Evolutionary conservation across 2,888 invertebrate species (phyloP), one percentile per base, ranked within the genome.

Genomic region (Hedya salicella): DNA sequence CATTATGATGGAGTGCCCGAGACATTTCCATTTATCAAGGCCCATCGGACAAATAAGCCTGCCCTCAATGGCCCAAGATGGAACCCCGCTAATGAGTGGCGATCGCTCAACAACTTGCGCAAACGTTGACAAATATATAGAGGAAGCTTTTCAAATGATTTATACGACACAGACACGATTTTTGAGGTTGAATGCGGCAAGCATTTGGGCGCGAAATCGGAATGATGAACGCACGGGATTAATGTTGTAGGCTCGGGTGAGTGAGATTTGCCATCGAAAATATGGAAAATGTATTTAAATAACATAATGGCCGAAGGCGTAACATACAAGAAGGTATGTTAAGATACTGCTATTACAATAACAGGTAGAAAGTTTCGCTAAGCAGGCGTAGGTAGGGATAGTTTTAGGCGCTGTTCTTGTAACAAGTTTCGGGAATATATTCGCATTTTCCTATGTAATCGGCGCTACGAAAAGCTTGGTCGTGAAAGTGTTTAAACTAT

Each of bases 121-220:
- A 86, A 88, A 84, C 81, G 87, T 87, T 88, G 89, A 89, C 89
- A 88, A 88, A 89, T 88, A 82, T 78, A 85, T 80, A 82, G 81
- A 78, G 77, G 81, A 82, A 78, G 78, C 79, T 78, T 77, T 78
- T 79, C 75, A 81, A 83, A 86, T 87, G 86, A 87, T 88, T 85
- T 88, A 88, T 85, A 25, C 19, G 54, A 49, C 53, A 66, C 46
- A 46, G 64, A 52, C 64, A 59, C 57, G 59, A 59, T 66, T 66
- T 65, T 66, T 60, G 60, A 66, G 53, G 65, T 52, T 59, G 59
- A 59, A 59, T 52, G 44, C 48, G 48, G 42, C 56, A 14, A 32
- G 40, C 59, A 36, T 19, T 65, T 59, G 44, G 25, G 52, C 64
- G 50, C 32, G 44, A 59, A 52, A 59, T 59, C 57, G 44, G 59